Evolutionary conservation across 1,140 invertebrate species (phyloP).

Genomic region (Hesperophylax magnus): DNA sequence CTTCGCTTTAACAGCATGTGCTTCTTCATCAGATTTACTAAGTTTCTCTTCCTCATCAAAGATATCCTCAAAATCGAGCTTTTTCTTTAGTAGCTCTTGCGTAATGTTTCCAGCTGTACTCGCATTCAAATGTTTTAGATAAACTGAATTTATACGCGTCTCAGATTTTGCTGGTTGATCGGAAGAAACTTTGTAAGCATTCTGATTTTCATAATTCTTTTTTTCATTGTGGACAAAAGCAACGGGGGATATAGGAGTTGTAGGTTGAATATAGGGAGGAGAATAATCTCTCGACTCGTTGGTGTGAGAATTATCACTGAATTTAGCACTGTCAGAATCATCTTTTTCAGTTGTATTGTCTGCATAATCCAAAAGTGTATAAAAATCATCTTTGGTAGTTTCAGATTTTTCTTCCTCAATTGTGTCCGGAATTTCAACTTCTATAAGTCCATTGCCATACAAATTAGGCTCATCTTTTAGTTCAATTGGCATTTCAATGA

Average conservation of each 20-base stretch:
- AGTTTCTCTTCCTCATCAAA: constrained; percentile 4
- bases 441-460: background rate
- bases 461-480: background rate
- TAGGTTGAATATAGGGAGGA: too few species aligned
- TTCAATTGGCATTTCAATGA: background rate
- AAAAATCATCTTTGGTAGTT: constrained; percentile 23
- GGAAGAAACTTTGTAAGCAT: too few species aligned
- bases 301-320: background rate
- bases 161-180: too few species aligned
- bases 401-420: background rate
- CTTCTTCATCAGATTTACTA: background rate
- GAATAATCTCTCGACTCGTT: too few species aligned
- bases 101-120: constrained; percentile 9
- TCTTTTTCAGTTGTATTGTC: constrained; percentile 10
- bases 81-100: constrained; percentile 6
- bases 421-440: background rate
- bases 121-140: background rate
- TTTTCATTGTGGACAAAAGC: too few species aligned
- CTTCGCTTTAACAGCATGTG: background rate
- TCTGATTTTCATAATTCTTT: too few species aligned
- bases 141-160: background rate
- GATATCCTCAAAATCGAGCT: background rate
- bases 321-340: background rate
- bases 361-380: constrained; percentile 19
- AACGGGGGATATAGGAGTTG: too few species aligned